phyloP scores from a whole-genome alignment of 2,113 vertebrate genomes.

The Saguinus midas region DNA sequence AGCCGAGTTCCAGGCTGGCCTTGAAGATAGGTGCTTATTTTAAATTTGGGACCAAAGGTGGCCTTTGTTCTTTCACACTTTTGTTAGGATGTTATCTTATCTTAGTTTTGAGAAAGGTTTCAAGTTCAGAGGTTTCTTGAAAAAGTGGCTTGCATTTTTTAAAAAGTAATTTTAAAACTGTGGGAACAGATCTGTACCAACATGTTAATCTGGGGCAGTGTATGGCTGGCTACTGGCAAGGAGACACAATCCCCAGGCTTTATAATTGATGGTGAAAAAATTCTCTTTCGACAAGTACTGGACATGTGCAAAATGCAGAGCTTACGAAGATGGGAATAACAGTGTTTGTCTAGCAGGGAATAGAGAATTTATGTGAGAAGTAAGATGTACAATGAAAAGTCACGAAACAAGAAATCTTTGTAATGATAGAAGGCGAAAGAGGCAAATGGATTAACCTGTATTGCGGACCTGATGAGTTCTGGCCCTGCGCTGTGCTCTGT shows the following conservation, averaged over 20 bases:
- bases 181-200: background rate
- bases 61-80: background rate
- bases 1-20: background rate
- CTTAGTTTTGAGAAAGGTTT: constrained; percentile 27
- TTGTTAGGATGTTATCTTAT: background rate
- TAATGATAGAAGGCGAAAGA: background rate
- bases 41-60: constrained; percentile 5
- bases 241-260: background rate
- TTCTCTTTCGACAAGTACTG: background rate
- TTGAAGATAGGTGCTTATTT: constrained; percentile 32
- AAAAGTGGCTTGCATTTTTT: background rate
- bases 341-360: background rate
- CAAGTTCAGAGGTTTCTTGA: background rate
- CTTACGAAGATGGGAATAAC: background rate
- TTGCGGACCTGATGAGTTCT: background rate
- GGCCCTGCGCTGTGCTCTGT: background rate
- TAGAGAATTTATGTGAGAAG: constrained; percentile 6
- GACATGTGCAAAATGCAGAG: background rate
- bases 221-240: background rate
- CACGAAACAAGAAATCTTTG: background rate
- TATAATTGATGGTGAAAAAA: background rate
- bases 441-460: background rate
- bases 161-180: constrained; percentile 6
- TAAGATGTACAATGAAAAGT: background rate
- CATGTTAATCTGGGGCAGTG: background rate